Evolutionary conservation across 1,140 invertebrate genomes (phyloP).

Genomic region (Zelostemma sp.): DNA sequence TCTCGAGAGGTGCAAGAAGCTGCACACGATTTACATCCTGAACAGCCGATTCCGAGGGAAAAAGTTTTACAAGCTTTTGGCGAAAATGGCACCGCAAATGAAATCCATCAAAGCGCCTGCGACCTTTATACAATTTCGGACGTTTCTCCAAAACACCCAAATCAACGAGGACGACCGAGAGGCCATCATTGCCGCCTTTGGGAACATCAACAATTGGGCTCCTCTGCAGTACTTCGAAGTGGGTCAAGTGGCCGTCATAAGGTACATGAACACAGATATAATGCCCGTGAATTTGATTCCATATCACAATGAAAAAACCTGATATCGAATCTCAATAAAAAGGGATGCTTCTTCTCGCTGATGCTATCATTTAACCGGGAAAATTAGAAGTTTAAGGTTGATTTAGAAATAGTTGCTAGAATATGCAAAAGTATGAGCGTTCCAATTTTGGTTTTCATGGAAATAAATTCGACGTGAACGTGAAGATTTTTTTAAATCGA

Average conservation of each 20-base stretch:
- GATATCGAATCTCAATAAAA: too few species aligned
- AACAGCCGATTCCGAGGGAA: slow-evolving; percentile 41
- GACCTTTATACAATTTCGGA: slow-evolving; percentile 41
- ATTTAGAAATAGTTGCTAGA: too few species aligned
- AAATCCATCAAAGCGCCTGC: slow-evolving; percentile 14
- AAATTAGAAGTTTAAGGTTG: too few species aligned
- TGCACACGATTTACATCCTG: slow-evolving; percentile 50
- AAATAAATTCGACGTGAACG: too few species aligned
- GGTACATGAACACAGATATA: not conserved
- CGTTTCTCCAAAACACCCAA: slow-evolving; percentile 32
- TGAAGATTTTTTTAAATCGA: too few species aligned
- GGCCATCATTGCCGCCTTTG: not conserved
- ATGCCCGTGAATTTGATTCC: not conserved
- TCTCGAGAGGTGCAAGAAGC: slow-evolving; percentile 46
- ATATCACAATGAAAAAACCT: too few species aligned
- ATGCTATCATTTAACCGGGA: too few species aligned
- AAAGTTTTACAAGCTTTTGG: slow-evolving; percentile 55
- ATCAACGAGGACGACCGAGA: slow-evolving; percentile 7
- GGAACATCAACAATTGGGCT: not conserved
- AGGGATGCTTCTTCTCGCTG: too few species aligned
- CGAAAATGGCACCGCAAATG: slow-evolving; percentile 27
- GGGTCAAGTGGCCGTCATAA: not conserved
- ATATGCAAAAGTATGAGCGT: too few species aligned
- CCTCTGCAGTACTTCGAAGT: not conserved
- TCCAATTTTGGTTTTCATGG: too few species aligned